Percentiles rank a stretch among this genome's conserved stretches.
Evolutionary conservation across 2,888 invertebrate genomes (phyloP).

Genomic region (Rhopalosiphum nymphaeae): DNA sequence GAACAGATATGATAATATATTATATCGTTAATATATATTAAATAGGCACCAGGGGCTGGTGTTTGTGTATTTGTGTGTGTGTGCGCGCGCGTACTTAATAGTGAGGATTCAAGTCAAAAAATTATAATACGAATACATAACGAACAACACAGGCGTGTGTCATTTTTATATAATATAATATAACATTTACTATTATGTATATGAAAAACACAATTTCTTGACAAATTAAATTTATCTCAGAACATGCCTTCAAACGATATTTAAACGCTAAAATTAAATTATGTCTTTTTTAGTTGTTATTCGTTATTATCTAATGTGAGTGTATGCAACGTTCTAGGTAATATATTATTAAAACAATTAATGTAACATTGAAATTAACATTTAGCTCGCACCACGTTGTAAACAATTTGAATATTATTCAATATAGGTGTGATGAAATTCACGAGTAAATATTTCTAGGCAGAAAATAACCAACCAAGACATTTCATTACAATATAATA

Average conservation of each 20-base stretch:
- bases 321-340: neutral
- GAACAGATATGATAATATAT: neutral
- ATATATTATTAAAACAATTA: neutral
- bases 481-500: neutral
- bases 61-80: no score
- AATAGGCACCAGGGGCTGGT: neutral
- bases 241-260: neutral
- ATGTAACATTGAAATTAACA: neutral
- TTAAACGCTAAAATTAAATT: constrained; percentile 1
- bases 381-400: no score
- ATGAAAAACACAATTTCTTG: neutral
- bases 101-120: neutral
- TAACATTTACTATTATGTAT: neutral
- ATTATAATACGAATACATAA: neutral
- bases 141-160: neutral
- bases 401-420: neutral
- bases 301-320: neutral
- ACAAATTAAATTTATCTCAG: neutral
- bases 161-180: neutral
- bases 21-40: neutral
- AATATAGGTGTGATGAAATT: neutral
- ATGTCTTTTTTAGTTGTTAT: neutral
- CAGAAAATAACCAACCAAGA: constrained; percentile 13
- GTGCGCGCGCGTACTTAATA: no score
- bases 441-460: neutral